Base-by-base conservation (phyloP, 53 echinoderm and acorn worm genomes). In the Mesocentrotus franciscanus region DNA sequence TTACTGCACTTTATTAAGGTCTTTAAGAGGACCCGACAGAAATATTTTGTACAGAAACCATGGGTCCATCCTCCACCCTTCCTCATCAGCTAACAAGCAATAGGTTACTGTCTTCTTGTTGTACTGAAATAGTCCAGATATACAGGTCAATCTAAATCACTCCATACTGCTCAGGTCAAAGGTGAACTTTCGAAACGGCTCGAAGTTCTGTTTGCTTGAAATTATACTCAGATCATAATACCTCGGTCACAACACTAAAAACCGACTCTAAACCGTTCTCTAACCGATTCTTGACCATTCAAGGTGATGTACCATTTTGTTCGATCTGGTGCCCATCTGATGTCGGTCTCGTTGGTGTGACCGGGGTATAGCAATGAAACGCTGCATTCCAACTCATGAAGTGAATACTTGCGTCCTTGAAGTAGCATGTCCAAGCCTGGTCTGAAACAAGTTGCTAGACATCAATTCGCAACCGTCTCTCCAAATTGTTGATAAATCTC, bases 1-100 rank as follows among this genome's bases (percentile, higher is more conserved):
- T 68, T 81, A 81, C 81, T 36, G 81, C 81, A 81, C 81, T 36
- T 42, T 39, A 8, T 42, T 5, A 22, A 36, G 42, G 42, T 22
- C 81, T 33, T 7, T 27, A 36, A 78, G 16, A 42, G 81, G 81
- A 42, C 81, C 81, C 81, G 22, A 39, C 42, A 42, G 14, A 81
- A 81, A 33, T 42, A 81, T 81, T 76, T 81, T 81, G 81, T 81
- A 81, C 81, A 81, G 81, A 81, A 33, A 81, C 81, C 39, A 17
- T 16, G 81, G 81, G 81, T 42, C 81, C 18, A 20, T 20, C 22
- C 81, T 81, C 42, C 5, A 81, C 15, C 36, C 17, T 7, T 81
- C 81, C 42, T 42, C 36, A 16, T 39, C 36, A 42, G 81, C 17
- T 36, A 20, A 81, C 17, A 81, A 81, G 81, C 81, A 30, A 20